phyloP scores from a whole-genome alignment of 2,797 vertebrate genomes.

The Agapornis canus region DNA sequence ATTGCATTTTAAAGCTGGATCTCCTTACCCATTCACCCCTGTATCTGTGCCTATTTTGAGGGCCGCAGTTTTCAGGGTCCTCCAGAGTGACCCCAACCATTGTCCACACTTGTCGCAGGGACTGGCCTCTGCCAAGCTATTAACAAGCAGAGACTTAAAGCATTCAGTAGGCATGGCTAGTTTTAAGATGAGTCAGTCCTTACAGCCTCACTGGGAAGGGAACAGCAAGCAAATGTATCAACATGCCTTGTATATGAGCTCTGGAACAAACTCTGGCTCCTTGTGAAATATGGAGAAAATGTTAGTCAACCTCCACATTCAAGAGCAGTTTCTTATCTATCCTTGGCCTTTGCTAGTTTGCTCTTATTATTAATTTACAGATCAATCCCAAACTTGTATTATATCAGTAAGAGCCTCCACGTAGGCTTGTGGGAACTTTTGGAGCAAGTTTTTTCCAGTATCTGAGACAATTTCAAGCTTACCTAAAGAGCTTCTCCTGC shows the following conservation, averaged over 20 bases:
- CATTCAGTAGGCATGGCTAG: neutral
- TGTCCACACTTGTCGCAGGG: neutral
- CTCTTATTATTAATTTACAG: neutral
- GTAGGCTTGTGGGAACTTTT: neutral
- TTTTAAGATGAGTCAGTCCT: neutral
- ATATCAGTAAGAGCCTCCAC: neutral
- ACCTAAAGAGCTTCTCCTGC: conserved; percentile 7
- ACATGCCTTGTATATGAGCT: neutral
- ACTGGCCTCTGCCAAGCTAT: neutral
- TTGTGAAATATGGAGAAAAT: neutral
- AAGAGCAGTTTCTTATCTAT: neutral
- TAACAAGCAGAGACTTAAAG: neutral
- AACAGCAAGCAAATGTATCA: neutral
- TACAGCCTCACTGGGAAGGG: neutral
- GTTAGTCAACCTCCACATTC: neutral
- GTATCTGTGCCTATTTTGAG: neutral
- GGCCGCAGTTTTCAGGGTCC: neutral
- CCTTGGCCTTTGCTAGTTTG: neutral
- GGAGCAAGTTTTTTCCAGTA: neutral
- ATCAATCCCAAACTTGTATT: neutral
- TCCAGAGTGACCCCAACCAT: neutral
- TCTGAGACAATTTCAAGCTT: neutral
- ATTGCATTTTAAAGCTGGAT: neutral
- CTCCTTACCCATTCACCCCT: neutral
- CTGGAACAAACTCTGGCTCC: neutral